These are phyloP conservation scores for Buathra laborator DNA, from an alignment of 2,888 invertebrate species.

Conservation along the genomic window DNA sequence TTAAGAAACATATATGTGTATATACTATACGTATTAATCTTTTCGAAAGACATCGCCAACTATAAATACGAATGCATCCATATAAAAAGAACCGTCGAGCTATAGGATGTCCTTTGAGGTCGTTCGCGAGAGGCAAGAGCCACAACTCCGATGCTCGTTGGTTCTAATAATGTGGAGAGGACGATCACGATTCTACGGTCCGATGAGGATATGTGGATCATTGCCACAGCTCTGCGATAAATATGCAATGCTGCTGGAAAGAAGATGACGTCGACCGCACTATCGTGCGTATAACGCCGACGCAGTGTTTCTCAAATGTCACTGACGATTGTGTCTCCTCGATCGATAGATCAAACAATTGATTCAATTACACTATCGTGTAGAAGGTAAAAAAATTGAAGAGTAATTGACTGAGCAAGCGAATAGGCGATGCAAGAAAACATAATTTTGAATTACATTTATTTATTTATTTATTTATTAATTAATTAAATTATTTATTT, in stretches of 20 bases:
- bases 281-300: conserved; percentile 11
- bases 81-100: conserved; percentile 5
- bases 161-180: conserved; percentile 64
- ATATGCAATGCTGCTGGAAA: conserved; percentile 76
- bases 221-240: conserved; percentile 78
- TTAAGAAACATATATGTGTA: background rate
- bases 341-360: background rate
- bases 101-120: conserved; percentile 37
- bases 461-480: background rate
- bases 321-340: conserved; percentile 2
- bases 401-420: no score
- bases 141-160: conserved; percentile 46
- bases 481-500: background rate
- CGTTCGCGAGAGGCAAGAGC: conserved; percentile 54
- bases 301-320: conserved; percentile 70
- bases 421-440: no score
- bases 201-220: conserved; percentile 80
- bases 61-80: conserved; percentile 8
- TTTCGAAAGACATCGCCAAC: background rate
- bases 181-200: conserved; percentile 68
- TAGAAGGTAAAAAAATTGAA: no score
- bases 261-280: conserved; percentile 73
- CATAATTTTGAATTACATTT: background rate
- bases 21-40: conserved; percentile 16
- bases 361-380: background rate